Percentiles rank a stretch among this genome's conserved stretches.
Evolutionary conservation across 2,888 invertebrate species (phyloP).

Genomic region (Dermolepida albohirtum): DNA sequence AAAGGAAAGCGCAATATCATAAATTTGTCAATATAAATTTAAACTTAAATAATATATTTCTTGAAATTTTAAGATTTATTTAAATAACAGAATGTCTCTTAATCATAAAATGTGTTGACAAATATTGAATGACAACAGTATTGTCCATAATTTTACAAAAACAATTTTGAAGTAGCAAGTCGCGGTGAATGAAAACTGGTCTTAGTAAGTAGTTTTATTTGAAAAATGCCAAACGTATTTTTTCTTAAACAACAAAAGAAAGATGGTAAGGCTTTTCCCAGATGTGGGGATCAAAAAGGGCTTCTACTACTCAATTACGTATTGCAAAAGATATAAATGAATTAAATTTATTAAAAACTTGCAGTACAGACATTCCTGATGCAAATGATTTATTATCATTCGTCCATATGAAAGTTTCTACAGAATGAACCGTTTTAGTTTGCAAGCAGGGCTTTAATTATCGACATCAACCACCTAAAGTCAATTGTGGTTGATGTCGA

Average conservation of each 20-base stretch:
- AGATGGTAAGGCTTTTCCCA: constrained; percentile 89
- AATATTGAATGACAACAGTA: constrained; percentile 47
- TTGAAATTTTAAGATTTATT: constrained; percentile 20
- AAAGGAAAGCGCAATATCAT: constrained; percentile 31
- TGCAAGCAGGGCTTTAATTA: constrained; percentile 98
- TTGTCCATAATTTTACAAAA: constrained; percentile 49
- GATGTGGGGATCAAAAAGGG: constrained; percentile 85
- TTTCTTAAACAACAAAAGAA: constrained; percentile 98
- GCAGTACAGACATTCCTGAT: constrained; percentile 95
- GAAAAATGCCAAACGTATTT: constrained; percentile 94
- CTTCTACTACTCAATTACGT: constrained; percentile 95
- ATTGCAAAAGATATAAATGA: constrained; percentile 99
- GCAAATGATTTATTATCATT: constrained; percentile 96
- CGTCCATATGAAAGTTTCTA: constrained; percentile 98
- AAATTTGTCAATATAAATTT: constrained; percentile 29
- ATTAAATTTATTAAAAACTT: constrained; percentile 96
- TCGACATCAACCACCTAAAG: constrained; percentile 98
- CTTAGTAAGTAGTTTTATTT: constrained; percentile 34
- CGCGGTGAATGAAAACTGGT: constrained; percentile 33
- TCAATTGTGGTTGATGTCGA: too few relatives aligned
- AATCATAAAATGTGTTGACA: constrained; percentile 45
- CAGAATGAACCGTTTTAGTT: constrained; percentile 94
- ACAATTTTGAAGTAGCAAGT: constrained; percentile 44
- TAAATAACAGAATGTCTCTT: constrained; percentile 39
- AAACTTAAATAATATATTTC: constrained; percentile 10